Base-by-base conservation (phyloP, 30 jellyfish, hydroid and myxozoan genomes). In the Mastigias papua region DNA sequence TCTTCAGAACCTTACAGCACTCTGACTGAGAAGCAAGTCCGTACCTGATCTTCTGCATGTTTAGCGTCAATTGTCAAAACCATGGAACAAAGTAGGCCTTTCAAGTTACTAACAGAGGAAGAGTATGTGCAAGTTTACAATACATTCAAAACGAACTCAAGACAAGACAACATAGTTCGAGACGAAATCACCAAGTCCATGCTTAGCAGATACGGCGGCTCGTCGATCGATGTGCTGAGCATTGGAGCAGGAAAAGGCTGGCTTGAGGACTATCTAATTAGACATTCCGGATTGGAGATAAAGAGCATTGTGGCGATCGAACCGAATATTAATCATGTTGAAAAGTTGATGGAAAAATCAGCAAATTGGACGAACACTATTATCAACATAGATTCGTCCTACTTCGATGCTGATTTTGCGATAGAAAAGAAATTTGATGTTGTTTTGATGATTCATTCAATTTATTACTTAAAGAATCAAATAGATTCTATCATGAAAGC, bases 191-290 rank as follows among this genome's bases (percentile, higher is more conserved):
- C 48, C 20, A 7, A 35, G 49, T 79, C 87, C 31, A 57, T 76
- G 22, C 23, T 76, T 6, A 50, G 48, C 25, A 48, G 79, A 49
- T 76, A 34, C 54, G 57, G 23, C 9, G 28, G 57, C 37, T 16
- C 15, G 22, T 58, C 83, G 6, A 76, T 76, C 42, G 30, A 34
- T 48, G 2, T 76, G 73, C n/a, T 76, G 76, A 76, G 87, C 49
- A 76, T 76, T 48, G 87, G 87, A 42, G 87, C 87, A 42, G 87
- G 87, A 16, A 34, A 48, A 30, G 90, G 90, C 2, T 63, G 81
- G 29, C 3, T 80, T 16, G 90, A 80, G 49, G 90, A 64, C 20
- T 82, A 66, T n/a, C 34, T 80, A 23, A 25, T 80, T 7, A 80
- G 31, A 46, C n/a, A 80, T 21, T 21, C 35, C 7, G 86, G 86